Evolutionary conservation across 2,113 vertebrate species (phyloP).

Genomic region (Oxyruncus cristatus): DNA sequence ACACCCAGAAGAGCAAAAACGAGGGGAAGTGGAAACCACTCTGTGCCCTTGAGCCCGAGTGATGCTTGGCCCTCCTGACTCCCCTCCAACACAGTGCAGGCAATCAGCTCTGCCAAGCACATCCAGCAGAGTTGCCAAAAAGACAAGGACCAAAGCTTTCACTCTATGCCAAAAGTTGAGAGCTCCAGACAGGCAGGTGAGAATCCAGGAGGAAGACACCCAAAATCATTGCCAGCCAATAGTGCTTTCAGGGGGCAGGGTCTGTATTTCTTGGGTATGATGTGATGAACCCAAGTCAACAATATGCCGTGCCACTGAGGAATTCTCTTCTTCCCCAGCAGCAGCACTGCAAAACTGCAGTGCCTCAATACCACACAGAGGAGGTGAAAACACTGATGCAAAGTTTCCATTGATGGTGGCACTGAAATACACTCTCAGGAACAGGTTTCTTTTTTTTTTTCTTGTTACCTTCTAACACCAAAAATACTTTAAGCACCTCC

Average conservation of each 20-base stretch:
- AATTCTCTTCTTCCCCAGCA: neutral
- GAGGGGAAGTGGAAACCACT: neutral
- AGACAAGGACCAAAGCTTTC: neutral
- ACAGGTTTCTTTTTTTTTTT: neutral
- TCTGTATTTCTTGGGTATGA: neutral
- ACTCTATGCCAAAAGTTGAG: neutral
- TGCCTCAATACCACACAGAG: too few species aligned
- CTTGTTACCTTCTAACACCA: neutral
- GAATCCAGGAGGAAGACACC: neutral
- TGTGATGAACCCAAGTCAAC: neutral
- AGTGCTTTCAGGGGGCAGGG: neutral
- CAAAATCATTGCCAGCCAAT: neutral
- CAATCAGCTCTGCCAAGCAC: neutral
- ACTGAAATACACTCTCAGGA: neutral
- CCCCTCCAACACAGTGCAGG: neutral
- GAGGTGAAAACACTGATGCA: neutral
- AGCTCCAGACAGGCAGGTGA: neutral
- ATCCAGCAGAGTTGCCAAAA: accelerated
- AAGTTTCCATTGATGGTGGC: neutral
- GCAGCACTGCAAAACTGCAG: neutral
- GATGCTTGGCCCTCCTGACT: neutral
- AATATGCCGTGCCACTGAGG: neutral
- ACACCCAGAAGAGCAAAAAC: neutral
- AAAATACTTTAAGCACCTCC: neutral
- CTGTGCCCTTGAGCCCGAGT: neutral